Percentiles rank a stretch among this genome's conserved stretches.
Conservation (phyloP, 2,888 invertebrate genomes). For the Aspidapion aeneum region DNA sequence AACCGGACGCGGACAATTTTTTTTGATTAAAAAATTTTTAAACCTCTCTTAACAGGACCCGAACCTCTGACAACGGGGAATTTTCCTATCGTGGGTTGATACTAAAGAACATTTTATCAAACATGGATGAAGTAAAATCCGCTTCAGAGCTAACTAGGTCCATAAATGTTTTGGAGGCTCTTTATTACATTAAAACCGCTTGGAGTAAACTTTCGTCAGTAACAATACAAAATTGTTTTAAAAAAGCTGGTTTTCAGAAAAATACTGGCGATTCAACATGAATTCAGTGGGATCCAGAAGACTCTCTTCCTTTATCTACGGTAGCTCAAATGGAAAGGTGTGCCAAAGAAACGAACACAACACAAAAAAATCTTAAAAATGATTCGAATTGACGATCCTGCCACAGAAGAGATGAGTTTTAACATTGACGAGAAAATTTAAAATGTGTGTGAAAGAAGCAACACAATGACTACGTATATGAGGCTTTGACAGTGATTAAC, state of each 20-base stretch:
- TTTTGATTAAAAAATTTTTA: background rate
- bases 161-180: background rate
- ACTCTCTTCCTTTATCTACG: no score
- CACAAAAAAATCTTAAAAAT: background rate
- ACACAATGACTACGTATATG: slow-evolving; percentile 14
- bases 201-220: background rate
- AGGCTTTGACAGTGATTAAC: slow-evolving; percentile 12
- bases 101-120: slow-evolving; percentile 1
- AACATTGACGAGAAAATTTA: slow-evolving; percentile 13
- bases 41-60: slow-evolving; percentile 11
- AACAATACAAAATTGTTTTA: slow-evolving; percentile 5
- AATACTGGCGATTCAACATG: background rate
- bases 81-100: background rate
- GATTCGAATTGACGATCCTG: slow-evolving; percentile 12
- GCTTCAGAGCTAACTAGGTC: background rate
- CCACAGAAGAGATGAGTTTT: slow-evolving; percentile 7
- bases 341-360: no score
- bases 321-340: no score
- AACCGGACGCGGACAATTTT: slow-evolving; percentile 11
- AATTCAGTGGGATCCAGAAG: background rate
- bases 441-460: slow-evolving; percentile 8
- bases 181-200: no score
- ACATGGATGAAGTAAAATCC: slow-evolving; percentile 1
- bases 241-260: no score
- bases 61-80: slow-evolving; percentile 11